Conservation (phyloP, 2,888 invertebrate genomes). For the Endotricha flammealis region DNA sequence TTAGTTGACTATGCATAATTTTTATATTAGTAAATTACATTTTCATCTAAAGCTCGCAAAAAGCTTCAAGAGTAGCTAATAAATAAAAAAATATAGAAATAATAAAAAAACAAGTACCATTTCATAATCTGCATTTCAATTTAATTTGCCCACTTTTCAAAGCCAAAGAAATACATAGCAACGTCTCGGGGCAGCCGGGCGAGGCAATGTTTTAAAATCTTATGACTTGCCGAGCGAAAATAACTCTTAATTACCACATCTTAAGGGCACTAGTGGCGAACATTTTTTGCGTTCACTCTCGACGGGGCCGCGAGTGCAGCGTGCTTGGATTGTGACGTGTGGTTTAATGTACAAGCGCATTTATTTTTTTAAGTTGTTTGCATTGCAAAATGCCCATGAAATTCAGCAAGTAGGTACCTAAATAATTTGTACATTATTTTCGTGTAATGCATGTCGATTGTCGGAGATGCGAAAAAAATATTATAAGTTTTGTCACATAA, state of each 20-base stretch:
- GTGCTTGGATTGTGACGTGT: constrained; percentile 40
- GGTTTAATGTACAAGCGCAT: not conserved
- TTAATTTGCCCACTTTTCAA: constrained; percentile 55
- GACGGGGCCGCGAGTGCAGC: constrained; percentile 43
- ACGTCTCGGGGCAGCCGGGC: constrained; percentile 48
- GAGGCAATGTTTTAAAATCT: constrained; percentile 42
- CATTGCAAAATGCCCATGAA: no score
- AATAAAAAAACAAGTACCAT: constrained; percentile 1
- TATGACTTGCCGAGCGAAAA: constrained; percentile 66
- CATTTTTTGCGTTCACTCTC: constrained; percentile 45
- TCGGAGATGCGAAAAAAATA: no score
- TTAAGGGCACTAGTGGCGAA: constrained; percentile 61
- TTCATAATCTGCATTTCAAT: constrained; percentile 54
- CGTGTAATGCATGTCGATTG: no score
- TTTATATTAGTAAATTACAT: no score
- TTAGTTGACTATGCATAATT: no score
- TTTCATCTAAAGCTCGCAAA: no score
- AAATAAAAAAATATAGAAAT: not conserved
- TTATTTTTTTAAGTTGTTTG: no score
- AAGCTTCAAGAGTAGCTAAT: not conserved
- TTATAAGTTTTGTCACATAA: no score
- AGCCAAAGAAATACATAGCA: constrained; percentile 48
- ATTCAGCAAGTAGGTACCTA: no score
- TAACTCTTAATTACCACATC: constrained; percentile 62
- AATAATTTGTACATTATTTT: no score